Evolutionary conservation across 2,113 vertebrate genomes (phyloP), one percentile per base, ranked within the genome.

Genomic region (Scolopax mira): DNA sequence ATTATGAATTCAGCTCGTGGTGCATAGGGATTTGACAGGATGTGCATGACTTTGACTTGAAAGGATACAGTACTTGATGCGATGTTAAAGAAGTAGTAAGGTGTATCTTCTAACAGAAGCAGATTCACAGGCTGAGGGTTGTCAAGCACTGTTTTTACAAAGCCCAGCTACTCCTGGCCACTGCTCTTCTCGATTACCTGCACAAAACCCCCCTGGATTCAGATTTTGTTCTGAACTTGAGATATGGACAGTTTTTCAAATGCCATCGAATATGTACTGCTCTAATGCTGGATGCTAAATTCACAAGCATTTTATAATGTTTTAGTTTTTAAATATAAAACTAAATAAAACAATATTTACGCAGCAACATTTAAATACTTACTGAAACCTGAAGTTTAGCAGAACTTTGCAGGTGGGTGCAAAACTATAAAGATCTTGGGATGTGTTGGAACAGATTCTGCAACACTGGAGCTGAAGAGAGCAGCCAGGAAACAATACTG

Each of bases 351-450:
- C 4, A 18, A 6, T 9, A 6, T 24, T 3, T 46, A 2, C 4
- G 72, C 62, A 71, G 72, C 46, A 67, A 42, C 22, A 6, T 5
- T 51, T 14, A 4, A 39, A 17, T 8, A 2, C 15, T 16, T n/a
- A 15, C 4, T 12, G 49, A n/a, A 11, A 12, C 4, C 3, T 1
- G 19, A 19, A 18, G 58, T 1, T 24, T 4, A 16, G 42, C 51
- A 57, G 49, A 5, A 7, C 41, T 3, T 6, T 11, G 58, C 31
- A 35, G 52, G 12, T 41, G 65, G 10, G 41, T 28, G 46, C 51
- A 35, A 46, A 49, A 9, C 33, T 39, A 0, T 4, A 16, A 27
- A 9, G 55, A 25, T 6, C 9, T 51, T 3, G 21, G 86, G 14
- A 1, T 21, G 37, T 5, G 1, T 16, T 78, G 58, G 48, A 49